Evolutionary conservation across 2,797 vertebrate species (phyloP).

Genomic region (Chanos chanos): DNA sequence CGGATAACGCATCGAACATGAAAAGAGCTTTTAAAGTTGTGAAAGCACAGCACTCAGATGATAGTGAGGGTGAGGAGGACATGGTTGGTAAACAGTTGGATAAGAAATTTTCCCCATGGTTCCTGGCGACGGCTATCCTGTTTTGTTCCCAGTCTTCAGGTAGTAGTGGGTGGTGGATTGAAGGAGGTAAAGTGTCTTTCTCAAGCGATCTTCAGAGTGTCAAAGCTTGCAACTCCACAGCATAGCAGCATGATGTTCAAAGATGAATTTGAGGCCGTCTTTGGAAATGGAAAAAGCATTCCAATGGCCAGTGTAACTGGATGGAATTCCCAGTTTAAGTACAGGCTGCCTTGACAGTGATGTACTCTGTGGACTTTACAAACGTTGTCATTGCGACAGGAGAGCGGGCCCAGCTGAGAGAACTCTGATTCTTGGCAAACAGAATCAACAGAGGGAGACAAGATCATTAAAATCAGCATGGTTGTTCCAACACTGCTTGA

Average conservation of each 20-base stretch:
- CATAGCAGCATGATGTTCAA: not conserved
- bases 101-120: too few species aligned
- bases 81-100: too few species aligned
- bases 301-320: not conserved
- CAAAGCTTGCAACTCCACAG: not conserved
- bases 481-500: conserved; percentile 29
- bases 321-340: not conserved
- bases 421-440: conserved; percentile 25
- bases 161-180: too few species aligned
- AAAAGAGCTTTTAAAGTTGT: too few species aligned
- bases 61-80: too few species aligned
- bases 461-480: conserved; percentile 18
- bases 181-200: not conserved
- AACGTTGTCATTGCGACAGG: conserved; percentile 16
- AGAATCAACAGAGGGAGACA: conserved; percentile 26
- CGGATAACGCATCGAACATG: conserved; percentile 1
- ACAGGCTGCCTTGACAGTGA: conserved; percentile 8
- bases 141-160: too few species aligned
- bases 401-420: conserved; percentile 27
- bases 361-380: conserved; percentile 17
- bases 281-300: not conserved
- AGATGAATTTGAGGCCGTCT: not conserved
- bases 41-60: too few species aligned
- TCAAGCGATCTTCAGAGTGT: not conserved
- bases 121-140: too few species aligned